These are phyloP conservation scores for Maccullochella peelii DNA, from an alignment of 2,113 vertebrate genomes.

Conservation along the genomic window DNA sequence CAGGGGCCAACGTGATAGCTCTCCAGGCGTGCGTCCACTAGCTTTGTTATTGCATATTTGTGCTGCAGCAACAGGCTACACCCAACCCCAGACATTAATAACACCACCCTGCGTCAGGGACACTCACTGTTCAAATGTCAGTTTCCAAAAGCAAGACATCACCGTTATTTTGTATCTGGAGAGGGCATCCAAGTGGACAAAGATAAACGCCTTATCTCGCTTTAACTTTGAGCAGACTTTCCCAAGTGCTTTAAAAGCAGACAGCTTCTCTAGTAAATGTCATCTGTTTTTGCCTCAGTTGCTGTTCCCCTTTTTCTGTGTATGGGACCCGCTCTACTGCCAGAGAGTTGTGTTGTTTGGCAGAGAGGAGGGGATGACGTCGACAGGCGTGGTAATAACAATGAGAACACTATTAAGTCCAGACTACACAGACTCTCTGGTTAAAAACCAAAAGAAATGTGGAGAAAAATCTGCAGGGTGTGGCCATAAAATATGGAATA, in stretches of 20 bases:
- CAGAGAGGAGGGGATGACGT: conserved; percentile 76
- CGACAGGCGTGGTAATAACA: conserved; percentile 86
- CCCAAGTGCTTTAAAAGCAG: conserved; percentile 23
- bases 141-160: conserved; percentile 8
- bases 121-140: conserved; percentile 52
- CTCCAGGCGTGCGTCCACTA: conserved; percentile 61
- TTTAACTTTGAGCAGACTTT: conserved; percentile 7
- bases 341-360: conserved; percentile 82
- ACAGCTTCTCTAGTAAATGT: conserved; percentile 41
- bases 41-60: conserved; percentile 79
- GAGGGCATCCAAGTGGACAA: not conserved
- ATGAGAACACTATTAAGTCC: conserved; percentile 80
- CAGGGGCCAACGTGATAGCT: conserved; percentile 51
- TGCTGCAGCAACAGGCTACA: conserved; percentile 70
- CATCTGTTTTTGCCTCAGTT: conserved; percentile 71
- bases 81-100: conserved; percentile 71
- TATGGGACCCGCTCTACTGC: conserved; percentile 65
- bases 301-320: conserved; percentile 45
- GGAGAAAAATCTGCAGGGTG: conserved; percentile 32
- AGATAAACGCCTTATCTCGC: conserved; percentile 5
- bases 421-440: conserved; percentile 58
- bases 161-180: not conserved
- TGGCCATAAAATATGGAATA: conserved; percentile 32
- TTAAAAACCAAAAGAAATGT: not conserved
- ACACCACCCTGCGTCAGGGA: conserved; percentile 63